A percentile compares a stretch with the other conserved stretches of the same genome.
Evolutionary conservation across 2,888 invertebrate species (phyloP).

Genomic region (Ennomos fuscantarius): DNA sequence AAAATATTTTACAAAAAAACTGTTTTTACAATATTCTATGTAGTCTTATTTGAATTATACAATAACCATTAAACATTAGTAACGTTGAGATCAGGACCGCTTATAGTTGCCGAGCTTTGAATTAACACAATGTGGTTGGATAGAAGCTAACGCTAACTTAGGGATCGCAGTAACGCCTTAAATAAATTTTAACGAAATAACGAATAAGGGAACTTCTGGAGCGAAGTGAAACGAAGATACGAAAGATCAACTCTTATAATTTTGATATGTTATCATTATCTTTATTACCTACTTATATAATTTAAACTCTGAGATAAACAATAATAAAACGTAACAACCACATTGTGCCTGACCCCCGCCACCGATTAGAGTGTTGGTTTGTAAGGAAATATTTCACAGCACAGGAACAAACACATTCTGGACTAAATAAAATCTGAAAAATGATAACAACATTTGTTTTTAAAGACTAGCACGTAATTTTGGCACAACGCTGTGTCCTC

Average conservation of each 20-base stretch:
- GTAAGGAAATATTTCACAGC: conserved; percentile 80
- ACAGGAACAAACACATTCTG: conserved; percentile 83
- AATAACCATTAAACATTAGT: conserved; percentile 35
- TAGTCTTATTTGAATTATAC: conserved; percentile 37
- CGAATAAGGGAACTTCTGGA: conserved; percentile 12
- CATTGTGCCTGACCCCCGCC: conserved; percentile 61
- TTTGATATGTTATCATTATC: conserved; percentile 39
- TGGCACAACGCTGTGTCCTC: conserved; percentile 81
- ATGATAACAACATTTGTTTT: conserved; percentile 83
- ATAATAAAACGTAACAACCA: conserved; percentile 59
- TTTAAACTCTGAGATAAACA: conserved; percentile 40
- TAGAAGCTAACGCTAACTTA: conserved; percentile 33
- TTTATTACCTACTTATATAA: conserved; percentile 38
- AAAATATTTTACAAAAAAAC: conserved; percentile 37
- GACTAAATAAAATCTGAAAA: conserved; percentile 84
- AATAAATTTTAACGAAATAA: conserved; percentile 26
- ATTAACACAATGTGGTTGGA: conserved; percentile 42
- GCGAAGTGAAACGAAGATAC: conserved; percentile 20
- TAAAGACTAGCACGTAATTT: conserved; percentile 84
- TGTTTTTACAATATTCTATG: conserved; percentile 33
- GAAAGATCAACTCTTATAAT: conserved; percentile 29
- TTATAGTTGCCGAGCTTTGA: conserved; percentile 53
- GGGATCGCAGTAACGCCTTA: conserved; percentile 29
- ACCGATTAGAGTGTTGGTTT: conserved; percentile 75
- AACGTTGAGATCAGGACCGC: conserved; percentile 45